Conservation (phyloP, 2,113 vertebrate species). For the Boulengeromyrus knoepffleri region DNA sequence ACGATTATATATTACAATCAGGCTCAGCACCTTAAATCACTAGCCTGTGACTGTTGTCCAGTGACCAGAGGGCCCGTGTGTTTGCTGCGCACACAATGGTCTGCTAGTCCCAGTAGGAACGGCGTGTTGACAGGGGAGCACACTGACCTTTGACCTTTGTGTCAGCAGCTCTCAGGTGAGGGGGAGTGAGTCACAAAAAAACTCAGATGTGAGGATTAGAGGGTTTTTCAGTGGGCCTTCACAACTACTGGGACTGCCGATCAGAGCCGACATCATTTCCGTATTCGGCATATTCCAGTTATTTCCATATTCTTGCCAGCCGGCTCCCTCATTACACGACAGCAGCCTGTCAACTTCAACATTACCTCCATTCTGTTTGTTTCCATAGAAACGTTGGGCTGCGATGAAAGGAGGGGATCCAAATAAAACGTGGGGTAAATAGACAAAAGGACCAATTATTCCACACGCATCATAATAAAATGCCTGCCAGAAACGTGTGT, state of each 20-base stretch:
- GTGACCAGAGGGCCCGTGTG: background rate
- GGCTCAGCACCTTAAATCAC: background rate
- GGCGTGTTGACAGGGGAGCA: background rate
- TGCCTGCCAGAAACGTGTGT: background rate
- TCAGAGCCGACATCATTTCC: background rate
- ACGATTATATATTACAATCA: background rate
- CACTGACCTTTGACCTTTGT: background rate
- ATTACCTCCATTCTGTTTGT: background rate
- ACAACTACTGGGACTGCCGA: background rate
- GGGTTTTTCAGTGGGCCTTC: background rate
- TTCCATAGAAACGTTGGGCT: slow-evolving; percentile 9
- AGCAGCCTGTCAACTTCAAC: slow-evolving; percentile 1
- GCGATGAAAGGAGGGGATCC: background rate
- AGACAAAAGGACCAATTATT: slow-evolving; percentile 3
- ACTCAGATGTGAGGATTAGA: background rate
- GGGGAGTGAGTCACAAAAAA: background rate
- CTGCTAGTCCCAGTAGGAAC: background rate
- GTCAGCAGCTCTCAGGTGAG: background rate
- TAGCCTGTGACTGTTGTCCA: background rate
- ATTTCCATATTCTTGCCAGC: background rate
- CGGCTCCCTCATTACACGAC: background rate
- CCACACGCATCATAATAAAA: background rate
- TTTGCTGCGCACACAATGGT: background rate
- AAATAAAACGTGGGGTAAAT: background rate
- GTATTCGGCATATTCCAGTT: background rate